These are phyloP conservation scores for Camptogramma bilineatum DNA, from an alignment of 2,888 invertebrate genomes.

Conservation along the genomic window DNA sequence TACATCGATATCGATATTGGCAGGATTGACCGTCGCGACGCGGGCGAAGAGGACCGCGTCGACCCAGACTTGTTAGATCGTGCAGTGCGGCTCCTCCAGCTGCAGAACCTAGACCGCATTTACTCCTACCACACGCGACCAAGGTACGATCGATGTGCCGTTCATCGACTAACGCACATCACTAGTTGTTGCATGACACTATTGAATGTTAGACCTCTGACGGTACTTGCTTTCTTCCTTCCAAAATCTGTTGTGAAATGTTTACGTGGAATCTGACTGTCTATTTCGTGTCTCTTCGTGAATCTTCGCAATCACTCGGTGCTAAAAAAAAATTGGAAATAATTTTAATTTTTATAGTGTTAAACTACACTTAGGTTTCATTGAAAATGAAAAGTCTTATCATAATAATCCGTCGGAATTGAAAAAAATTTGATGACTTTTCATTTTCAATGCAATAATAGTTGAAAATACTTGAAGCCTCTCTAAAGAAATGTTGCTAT, in stretches of 20 bases:
- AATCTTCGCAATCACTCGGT: slow-evolving; percentile 13
- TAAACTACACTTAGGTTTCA: no score
- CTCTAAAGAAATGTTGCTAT: neutral
- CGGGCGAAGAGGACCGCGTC: slow-evolving; percentile 72
- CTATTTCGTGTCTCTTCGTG: neutral
- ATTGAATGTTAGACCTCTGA: slow-evolving; percentile 29
- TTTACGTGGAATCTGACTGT: neutral
- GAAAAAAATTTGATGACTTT: no score
- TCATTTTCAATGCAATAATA: no score
- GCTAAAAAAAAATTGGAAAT: no score
- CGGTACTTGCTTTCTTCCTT: slow-evolving; percentile 14
- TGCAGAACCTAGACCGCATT: slow-evolving; percentile 85
- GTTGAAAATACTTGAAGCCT: slow-evolving; percentile 13
- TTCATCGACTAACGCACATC: slow-evolving; percentile 59
- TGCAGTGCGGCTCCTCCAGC: slow-evolving; percentile 84
- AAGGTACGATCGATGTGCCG: slow-evolving; percentile 84
- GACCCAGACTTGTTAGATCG: slow-evolving; percentile 83
- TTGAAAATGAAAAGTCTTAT: no score
- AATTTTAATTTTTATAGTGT: no score
- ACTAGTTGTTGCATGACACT: slow-evolving; percentile 58
- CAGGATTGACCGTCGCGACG: slow-evolving; percentile 84
- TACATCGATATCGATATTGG: slow-evolving; percentile 80
- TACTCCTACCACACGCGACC: slow-evolving; percentile 86
- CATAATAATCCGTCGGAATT: no score
- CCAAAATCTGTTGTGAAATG: slow-evolving; percentile 14